phyloP scores from a whole-genome alignment of 2,888 invertebrate species.

The Nomada lathburiana region DNA sequence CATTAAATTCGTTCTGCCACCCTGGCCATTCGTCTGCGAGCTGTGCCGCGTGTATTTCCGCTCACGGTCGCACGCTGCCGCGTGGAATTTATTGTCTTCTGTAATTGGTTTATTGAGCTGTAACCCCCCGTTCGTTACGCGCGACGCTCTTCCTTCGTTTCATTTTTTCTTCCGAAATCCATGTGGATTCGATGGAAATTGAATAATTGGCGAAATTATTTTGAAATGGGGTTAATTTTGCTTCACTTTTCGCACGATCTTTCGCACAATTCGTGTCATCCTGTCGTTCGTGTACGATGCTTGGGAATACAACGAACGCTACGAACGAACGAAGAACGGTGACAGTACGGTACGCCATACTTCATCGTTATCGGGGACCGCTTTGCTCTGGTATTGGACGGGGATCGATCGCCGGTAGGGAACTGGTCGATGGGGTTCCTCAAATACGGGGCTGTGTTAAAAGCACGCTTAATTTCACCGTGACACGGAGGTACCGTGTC shows the following conservation, averaged over 20 bases:
- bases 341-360: conserved; percentile 52
- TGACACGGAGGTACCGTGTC: conserved; percentile 77
- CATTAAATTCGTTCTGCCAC: conserved; percentile 73
- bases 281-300: too few relatives aligned
- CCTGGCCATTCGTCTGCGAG: conserved; percentile 55
- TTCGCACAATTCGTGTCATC: neutral
- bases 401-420: conserved; percentile 65
- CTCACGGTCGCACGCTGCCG: conserved; percentile 47
- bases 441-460: conserved; percentile 75
- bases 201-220: neutral
- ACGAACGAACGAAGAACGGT: conserved; percentile 4
- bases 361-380: conserved; percentile 46
- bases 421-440: conserved; percentile 62
- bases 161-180: neutral
- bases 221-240: neutral
- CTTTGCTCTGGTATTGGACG: conserved; percentile 60
- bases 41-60: conserved; percentile 46
- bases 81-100: conserved; percentile 62
- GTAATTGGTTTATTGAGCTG: conserved; percentile 61
- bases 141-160: conserved; percentile 39
- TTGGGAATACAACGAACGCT: too few relatives aligned
- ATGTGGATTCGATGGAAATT: neutral
- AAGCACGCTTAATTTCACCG: conserved; percentile 81
- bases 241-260: neutral
- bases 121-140: conserved; percentile 38